Conservation (phyloP, 2,888 invertebrate genomes). For the Papilio protenor region DNA sequence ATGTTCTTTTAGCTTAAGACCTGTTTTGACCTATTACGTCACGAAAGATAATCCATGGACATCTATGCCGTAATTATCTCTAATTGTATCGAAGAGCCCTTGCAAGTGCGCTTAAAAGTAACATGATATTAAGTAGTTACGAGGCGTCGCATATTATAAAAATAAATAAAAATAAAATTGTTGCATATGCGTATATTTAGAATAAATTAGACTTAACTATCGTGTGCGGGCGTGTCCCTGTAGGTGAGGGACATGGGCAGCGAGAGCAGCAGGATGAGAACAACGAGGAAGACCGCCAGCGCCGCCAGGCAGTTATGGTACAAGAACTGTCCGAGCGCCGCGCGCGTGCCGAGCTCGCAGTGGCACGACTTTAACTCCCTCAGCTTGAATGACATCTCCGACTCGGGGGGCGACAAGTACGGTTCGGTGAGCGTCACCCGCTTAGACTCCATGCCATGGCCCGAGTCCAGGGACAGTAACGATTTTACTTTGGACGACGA, state of each 20-base stretch:
- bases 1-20: not conserved
- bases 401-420: not conserved
- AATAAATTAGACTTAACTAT: conserved; percentile 57
- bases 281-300: conserved; percentile 54
- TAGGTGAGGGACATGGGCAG: conserved; percentile 54
- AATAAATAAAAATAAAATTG: conserved; percentile 48
- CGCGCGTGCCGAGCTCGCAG: conserved; percentile 44
- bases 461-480: not conserved
- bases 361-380: conserved; percentile 33
- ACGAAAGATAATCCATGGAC: not conserved
- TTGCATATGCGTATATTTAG: conserved; percentile 44
- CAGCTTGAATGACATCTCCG: not conserved
- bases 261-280: conserved; percentile 56
- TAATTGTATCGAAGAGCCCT: not conserved
- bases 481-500: conserved; percentile 12
- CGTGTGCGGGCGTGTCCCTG: conserved; percentile 46
- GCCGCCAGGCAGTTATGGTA: conserved; percentile 53
- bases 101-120: not conserved
- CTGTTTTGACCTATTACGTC: not conserved
- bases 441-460: conserved; percentile 1
- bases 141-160: conserved; percentile 20
- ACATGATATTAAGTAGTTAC: not conserved
- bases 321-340: conserved; percentile 14
- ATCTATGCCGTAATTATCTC: not conserved
- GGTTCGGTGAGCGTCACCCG: conserved; percentile 32